Evolutionary conservation across 92 coral and sea anemone species (phyloP), one percentile per base, ranked within the genome.

Genomic region (Siderastrea siderea): DNA sequence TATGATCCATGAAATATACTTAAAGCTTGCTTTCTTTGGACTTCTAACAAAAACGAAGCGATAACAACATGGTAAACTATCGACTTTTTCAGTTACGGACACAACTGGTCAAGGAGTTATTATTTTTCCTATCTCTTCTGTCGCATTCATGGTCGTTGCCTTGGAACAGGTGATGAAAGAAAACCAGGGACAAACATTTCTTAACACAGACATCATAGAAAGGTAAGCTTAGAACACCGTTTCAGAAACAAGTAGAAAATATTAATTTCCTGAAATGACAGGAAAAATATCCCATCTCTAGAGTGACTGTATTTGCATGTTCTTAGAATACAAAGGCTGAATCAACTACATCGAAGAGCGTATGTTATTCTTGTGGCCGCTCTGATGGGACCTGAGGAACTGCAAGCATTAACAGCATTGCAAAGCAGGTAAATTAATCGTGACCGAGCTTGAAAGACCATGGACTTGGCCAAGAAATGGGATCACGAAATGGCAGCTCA

Each of bases 51-150:
- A 58, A 58, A 38, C 47, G 2, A 10, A 17, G 55, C 66, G n/a
- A 7, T 64, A 4, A 6, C 38, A 26, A 26, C 0, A 26, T 26
- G 38, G 38, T 26, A 26, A 26, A 26, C 38, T 26, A 26, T 26
- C 38, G 38, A 26, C 38, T 26, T 26, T 26, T 26, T 26, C 83
- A 98, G 99, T 95, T 67, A 89, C 98, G 46, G 93, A 92, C 58
- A 92, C 92, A 85, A 96, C 95, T 19, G 93, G 94, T 7, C 92
- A 96, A 68, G 98, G 94, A 81, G 81, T 91, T 1, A 86, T 98
- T 10, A 98, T 98, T 87, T 98, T 98, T 73, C 98, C 98, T 9
- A 91, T 92, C 17, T 98, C 99, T 8, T 97, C 99, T 73, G 98
- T 96, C 60, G 99, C 99, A 6, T 98, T 96, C 50, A 47, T 98